These are phyloP conservation scores for Sceloporus tristichus DNA, from an alignment of 2,113 vertebrate species.

Conservation along the genomic window DNA sequence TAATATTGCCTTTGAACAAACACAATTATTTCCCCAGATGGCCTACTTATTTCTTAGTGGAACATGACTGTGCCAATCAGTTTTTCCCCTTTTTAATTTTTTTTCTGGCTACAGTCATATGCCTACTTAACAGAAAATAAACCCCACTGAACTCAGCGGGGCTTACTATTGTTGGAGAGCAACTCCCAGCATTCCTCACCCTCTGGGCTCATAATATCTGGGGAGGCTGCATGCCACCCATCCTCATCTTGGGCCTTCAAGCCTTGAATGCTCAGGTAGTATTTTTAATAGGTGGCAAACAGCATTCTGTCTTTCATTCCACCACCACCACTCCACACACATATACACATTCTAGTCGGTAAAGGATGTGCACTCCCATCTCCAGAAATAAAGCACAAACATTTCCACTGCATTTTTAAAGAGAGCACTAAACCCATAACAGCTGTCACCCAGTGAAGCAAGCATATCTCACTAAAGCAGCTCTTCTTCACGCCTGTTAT, in stretches of 20 bases:
- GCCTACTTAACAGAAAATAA: too few relatives aligned
- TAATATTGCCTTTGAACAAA: too few relatives aligned
- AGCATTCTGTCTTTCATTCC: neutral
- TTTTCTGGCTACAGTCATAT: too few relatives aligned
- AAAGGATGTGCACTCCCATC: too few relatives aligned
- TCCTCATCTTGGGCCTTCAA: neutral
- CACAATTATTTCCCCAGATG: too few relatives aligned
- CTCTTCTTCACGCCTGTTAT: neutral
- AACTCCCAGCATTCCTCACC: neutral
- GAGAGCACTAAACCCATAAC: neutral
- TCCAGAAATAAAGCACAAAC: neutral
- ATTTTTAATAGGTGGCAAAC: neutral
- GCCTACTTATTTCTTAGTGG: too few relatives aligned
- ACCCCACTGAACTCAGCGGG: too few relatives aligned
- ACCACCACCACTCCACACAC: neutral
- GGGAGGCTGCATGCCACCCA: neutral
- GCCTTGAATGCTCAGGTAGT: neutral
- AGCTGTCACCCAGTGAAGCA: neutral
- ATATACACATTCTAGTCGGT: neutral
- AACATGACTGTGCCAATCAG: too few relatives aligned
- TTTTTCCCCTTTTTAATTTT: too few relatives aligned
- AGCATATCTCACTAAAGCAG: neutral
- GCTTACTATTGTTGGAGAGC: too few relatives aligned
- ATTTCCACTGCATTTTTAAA: neutral
- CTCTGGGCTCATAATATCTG: neutral